Percentiles rank a stretch among this genome's conserved stretches.
Conservation (phyloP, 1,140 invertebrate species). For the Micrasema longulum region DNA sequence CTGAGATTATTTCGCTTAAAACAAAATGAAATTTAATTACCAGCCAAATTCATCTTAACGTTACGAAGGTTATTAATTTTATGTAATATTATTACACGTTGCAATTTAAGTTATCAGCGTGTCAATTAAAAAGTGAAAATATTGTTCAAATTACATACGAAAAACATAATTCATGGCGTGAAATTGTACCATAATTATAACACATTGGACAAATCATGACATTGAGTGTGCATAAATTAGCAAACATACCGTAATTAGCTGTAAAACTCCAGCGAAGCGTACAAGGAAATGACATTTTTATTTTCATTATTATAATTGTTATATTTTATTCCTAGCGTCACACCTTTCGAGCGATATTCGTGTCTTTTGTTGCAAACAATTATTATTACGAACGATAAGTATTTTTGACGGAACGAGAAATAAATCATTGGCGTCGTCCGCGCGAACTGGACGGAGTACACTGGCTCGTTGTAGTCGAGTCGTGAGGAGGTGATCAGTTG, state of each 20-base stretch:
- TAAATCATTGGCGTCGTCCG: too few relatives aligned
- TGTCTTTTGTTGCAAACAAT: conserved; percentile 6
- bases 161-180: conserved; percentile 3
- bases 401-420: too few relatives aligned
- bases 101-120: too few relatives aligned
- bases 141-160: background rate
- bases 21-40: too few relatives aligned
- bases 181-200: conserved; percentile 19
- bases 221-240: conserved; percentile 14
- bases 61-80: too few relatives aligned
- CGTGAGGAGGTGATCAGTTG: conserved; percentile 4
- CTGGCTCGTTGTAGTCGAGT: background rate
- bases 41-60: too few relatives aligned
- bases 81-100: too few relatives aligned
- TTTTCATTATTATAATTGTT: too few relatives aligned
- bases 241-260: conserved; percentile 18
- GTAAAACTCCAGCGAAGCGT: background rate
- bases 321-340: conserved; percentile 7
- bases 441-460: background rate
- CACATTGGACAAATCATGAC: conserved; percentile 17
- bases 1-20: too few relatives aligned
- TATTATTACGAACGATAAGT: too few relatives aligned
- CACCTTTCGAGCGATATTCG: conserved; percentile 7
- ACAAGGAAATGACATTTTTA: conserved; percentile 5
- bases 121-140: conserved; percentile 32